Conservation (phyloP, 2,797 vertebrate genomes). For the Aeoliscus strigatus region DNA sequence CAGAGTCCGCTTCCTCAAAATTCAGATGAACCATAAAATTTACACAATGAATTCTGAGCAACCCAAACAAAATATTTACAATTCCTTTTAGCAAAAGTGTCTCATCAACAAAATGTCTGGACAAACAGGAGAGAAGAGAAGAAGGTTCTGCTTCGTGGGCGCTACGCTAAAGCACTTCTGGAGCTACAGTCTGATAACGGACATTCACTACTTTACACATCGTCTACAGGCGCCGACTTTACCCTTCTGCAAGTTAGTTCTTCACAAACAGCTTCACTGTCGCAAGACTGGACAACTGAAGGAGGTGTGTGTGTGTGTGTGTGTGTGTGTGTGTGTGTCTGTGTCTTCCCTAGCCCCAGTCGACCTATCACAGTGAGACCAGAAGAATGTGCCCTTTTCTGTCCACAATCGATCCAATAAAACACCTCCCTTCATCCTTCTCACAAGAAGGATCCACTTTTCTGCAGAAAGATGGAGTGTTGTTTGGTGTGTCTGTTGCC, state of each 20-base stretch:
- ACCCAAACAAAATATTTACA: slow-evolving; percentile 71
- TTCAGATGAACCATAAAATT: slow-evolving; percentile 60
- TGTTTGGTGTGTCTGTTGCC: not conserved
- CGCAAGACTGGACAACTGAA: slow-evolving; percentile 16
- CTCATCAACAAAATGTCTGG: slow-evolving; percentile 49
- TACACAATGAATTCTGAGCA: slow-evolving; percentile 57
- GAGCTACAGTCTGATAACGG: slow-evolving; percentile 46
- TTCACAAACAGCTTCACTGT: slow-evolving; percentile 62
- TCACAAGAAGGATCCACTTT: slow-evolving; percentile 7
- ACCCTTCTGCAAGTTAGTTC: slow-evolving; percentile 17
- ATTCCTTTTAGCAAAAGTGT: slow-evolving; percentile 56
- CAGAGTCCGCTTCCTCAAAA: slow-evolving; percentile 37
- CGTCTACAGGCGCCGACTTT: slow-evolving; percentile 4
- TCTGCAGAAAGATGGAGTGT: not conserved
- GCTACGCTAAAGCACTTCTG: slow-evolving; percentile 60
- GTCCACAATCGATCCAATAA: slow-evolving; percentile 36
- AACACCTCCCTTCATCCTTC: slow-evolving; percentile 34
- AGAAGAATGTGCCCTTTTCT: slow-evolving; percentile 48
- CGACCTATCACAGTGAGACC: slow-evolving; percentile 48
- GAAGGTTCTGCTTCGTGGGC: slow-evolving; percentile 34
- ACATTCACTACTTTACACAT: slow-evolving; percentile 52
- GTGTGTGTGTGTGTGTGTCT: slow-evolving; percentile 8
- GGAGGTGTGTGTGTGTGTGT: slow-evolving; percentile 14
- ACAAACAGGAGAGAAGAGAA: slow-evolving; percentile 38
- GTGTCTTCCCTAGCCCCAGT: slow-evolving; percentile 27